Base-by-base conservation (phyloP, 2,888 invertebrate genomes). In the Leuctra nigra region DNA sequence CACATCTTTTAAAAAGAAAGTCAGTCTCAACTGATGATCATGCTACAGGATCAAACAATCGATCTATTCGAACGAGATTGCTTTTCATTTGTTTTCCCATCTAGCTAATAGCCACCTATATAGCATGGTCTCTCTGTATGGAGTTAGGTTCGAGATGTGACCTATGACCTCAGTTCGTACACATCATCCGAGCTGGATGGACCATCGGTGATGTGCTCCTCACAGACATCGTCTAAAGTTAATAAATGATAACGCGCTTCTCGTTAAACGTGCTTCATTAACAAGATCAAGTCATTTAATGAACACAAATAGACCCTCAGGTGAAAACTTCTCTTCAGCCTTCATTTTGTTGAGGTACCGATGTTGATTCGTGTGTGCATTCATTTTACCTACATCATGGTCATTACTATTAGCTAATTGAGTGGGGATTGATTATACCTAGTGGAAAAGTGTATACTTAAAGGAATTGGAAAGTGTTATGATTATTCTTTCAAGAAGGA, bases 81-180 rank as follows among this genome's bases (percentile, higher is more conserved):
- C 53, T 53, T 57, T 57, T 57, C 57, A 57, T 57, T 57, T 57
- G 57, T 57, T 57, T 57, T 57, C 47, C 54, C 24, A 50, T 50
- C 50, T 50, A 14, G 22, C 35, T 50, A 29, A 18, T 50, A 33
- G 50, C 44, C 22, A 13, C 20, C 4, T 16, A n/a, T 13, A 23
- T 47, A 16, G 11, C 14, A 13, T 33, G 35, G 47, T 16, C n/a
- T n/a, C 23, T n/a, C n/a, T n/a, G n/a, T 7, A 38, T 9, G 41
- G 14, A 41, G 41, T 16, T 41, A 41, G 41, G 11, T 11, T 29
- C 7, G 6, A 41, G n/a, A n/a, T n/a, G 16, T 16, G 41, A 6
- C 41, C 41, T 41, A 18, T 41, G 41, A 18, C 41, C 41, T 18
- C 4, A 6, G 16, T 25, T n/a, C 25, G 6, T 48, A 14, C 24